These are phyloP conservation scores for Standfussiana lucernea DNA, from an alignment of 2,888 invertebrate genomes.

Conservation along the genomic window DNA sequence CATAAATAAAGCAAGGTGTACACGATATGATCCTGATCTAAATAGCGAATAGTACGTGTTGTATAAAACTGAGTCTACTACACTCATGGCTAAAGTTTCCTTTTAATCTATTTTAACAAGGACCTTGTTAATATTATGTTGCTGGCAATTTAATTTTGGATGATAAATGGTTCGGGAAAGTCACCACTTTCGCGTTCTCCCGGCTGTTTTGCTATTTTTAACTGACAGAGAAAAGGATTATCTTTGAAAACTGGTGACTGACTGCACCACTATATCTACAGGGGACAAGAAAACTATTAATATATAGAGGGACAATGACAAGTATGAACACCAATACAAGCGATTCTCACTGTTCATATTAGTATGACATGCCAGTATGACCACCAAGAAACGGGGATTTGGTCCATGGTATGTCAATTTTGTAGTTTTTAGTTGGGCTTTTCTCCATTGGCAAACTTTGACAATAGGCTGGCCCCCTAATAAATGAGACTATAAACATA, in stretches of 20 bases:
- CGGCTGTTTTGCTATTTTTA: constrained; percentile 7
- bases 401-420: not conserved
- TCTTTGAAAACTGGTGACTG: not conserved
- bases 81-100: constrained; percentile 30
- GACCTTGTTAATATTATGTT: constrained; percentile 14
- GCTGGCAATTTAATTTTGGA: constrained; percentile 10
- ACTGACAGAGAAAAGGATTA: not conserved
- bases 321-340: no score
- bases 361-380: no score
- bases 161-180: constrained; percentile 7
- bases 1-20: constrained; percentile 55
- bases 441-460: no score
- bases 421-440: not conserved
- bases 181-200: not conserved
- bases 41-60: constrained; percentile 61
- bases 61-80: constrained; percentile 17
- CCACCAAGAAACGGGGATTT: no score
- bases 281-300: no score
- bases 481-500: no score
- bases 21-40: constrained; percentile 54
- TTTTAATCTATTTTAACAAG: constrained; percentile 49
- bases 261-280: no score
- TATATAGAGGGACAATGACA: no score
- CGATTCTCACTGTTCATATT: no score
- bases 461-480: no score